Evolutionary conservation across 2,797 vertebrate genomes (phyloP).

Genomic region (Poecilia wingei): DNA sequence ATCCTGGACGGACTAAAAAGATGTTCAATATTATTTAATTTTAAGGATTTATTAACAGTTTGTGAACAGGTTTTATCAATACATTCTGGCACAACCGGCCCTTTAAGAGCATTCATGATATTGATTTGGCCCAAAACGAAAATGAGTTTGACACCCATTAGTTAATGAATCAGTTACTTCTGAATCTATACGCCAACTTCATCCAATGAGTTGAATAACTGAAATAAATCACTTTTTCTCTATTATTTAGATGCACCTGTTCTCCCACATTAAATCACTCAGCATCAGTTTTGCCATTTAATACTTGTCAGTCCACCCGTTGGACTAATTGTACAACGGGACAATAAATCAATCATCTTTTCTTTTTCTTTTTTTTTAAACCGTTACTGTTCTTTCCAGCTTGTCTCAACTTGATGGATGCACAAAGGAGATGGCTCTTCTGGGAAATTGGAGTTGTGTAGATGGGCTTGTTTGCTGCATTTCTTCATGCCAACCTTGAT

Average conservation of each 20-base stretch:
- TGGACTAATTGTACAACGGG: constrained; percentile 54
- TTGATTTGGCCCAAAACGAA: no score
- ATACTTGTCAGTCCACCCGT: constrained; percentile 39
- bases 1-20: no score
- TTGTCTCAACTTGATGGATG: constrained; percentile 52
- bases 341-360: constrained; percentile 61
- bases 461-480: constrained; percentile 28
- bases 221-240: not conserved
- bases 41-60: no score
- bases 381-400: constrained; percentile 34
- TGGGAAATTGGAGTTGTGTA: constrained; percentile 61
- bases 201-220: not conserved
- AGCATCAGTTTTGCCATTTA: constrained; percentile 45
- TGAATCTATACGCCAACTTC: not conserved
- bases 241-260: not conserved
- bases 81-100: no score
- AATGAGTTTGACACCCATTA: no score
- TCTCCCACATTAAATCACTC: constrained; percentile 18
- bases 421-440: constrained; percentile 49
- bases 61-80: no score
- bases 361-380: constrained; percentile 42
- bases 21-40: no score
- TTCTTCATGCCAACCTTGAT: constrained; percentile 30
- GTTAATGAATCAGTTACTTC: not conserved
- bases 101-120: no score